Conservation (phyloP, 1,140 invertebrate genomes). For the Venturia canescens region DNA sequence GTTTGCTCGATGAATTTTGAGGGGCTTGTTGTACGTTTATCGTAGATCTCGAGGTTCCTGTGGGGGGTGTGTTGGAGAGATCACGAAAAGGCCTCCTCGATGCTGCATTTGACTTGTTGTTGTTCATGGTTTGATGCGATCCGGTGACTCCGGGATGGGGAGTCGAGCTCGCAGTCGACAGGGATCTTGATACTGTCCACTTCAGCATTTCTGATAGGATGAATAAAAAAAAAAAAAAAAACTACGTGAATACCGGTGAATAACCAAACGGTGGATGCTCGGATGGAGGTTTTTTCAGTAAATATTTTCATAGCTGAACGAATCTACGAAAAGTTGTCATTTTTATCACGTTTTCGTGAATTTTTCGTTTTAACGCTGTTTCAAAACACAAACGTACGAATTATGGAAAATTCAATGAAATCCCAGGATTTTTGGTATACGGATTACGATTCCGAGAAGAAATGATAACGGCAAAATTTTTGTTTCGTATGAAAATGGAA, state of each 20-base stretch:
- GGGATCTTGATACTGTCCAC: conserved; percentile 76
- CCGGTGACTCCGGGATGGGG: conserved; percentile 61
- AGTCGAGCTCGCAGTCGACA: conserved; percentile 72
- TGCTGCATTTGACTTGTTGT: conserved; percentile 46
- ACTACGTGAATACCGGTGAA: conserved; percentile 23
- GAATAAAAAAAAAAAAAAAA: conserved; percentile 34
- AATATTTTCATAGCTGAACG: no score
- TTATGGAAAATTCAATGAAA: no score
- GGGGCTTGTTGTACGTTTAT: conserved; percentile 34
- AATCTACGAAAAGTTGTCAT: no score
- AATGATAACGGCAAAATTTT: no score
- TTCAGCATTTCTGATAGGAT: conserved; percentile 71
- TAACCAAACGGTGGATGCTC: neutral
- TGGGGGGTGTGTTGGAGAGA: conserved; percentile 73
- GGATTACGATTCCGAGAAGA: no score
- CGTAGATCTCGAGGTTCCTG: conserved; percentile 59
- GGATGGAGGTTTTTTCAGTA: no score
- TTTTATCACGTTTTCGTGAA: neutral
- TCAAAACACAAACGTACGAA: neutral
- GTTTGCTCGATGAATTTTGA: conserved; percentile 54
- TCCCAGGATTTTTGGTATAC: no score
- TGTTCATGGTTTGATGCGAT: conserved; percentile 60
- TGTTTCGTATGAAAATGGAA: no score
- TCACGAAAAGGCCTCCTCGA: conserved; percentile 70
- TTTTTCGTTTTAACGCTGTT: neutral